Base-by-base conservation (phyloP, 2,888 invertebrate genomes). In the Sinotaia quadrata region DNA sequence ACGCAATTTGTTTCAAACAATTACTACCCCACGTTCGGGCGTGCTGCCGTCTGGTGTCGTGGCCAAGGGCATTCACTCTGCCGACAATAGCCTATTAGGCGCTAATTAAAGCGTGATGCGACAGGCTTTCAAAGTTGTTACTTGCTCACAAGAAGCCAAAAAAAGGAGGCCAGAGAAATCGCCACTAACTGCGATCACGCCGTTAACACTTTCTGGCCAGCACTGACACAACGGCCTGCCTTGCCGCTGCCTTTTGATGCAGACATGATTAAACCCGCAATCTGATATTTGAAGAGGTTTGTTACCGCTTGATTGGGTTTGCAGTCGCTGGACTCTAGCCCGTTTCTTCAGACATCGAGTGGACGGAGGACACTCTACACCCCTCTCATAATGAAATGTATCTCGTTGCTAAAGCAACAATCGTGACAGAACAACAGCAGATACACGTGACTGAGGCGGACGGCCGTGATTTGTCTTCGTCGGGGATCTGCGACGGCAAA, bases 1-100 rank as follows among this genome's bases (percentile, higher is more conserved):
- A 15, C 24, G 56, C 63, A 65, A 65, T 65, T 65, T 65, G 63
- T 65, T 54, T 41, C 56, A 56, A 56, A 65, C 63, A 65, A 65
- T 65, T 33, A 24, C 31, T 33, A 29, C 56, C 4, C 56, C 63
- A 65, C 63, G 63, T 65, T 41, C 56, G 56, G 56, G 24, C 63
- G 63, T 65, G 63, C 36, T 21, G 63, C 63, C 54, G 63, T 44
- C 41, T 54, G 63, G 63, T 56, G 63, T 54, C 56, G 31, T 24
- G 54, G 44, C 8, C 63, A 8, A 31, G 44, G 56, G 21, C 18
- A 24, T 56, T 33, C 31, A 54, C 31, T 36, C 36, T 29, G 3
- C 63, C 37, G 63, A 65, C 63, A 65, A 65, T 52, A 56, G 41
- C 54, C 63, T 56, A 65, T 65, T 65, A 65, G 63, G 21, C 31